Base-by-base conservation (phyloP, 2,113 vertebrate genomes). In the Apus apus region DNA sequence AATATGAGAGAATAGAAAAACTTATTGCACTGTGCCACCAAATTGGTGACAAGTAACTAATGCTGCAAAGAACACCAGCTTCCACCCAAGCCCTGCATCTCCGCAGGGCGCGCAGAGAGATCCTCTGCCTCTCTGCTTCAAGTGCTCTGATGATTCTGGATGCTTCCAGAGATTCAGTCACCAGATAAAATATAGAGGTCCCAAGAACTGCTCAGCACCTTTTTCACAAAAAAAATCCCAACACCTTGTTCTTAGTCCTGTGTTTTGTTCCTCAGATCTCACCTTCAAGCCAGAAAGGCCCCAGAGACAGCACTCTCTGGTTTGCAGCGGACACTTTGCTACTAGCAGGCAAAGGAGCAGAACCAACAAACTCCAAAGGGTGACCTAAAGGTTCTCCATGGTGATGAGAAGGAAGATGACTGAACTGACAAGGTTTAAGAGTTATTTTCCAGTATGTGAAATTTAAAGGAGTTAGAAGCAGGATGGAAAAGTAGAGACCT, bases 191-290 rank as follows among this genome's bases (percentile, higher is more conserved):
- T 26, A 34, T 29, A 30, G 18, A 48, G 29, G 50, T 13, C 9
- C 90, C 54, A 45, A 60, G 19, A n/a, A 32, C 17, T 2, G 11
- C 34, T 48, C 54, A 77, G 80, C 57, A 38, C 17, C 34, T 66
- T 36, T 20, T 21, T 34, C 26, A 46, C 54, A 67, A n/a, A 38
- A 46, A 43, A 43, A 43, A 43, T 11, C 40, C 40, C 40, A 43
- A 48, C 0, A 1, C 19, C 36, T 66, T 1, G 0, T 43, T 66
- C 45, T 3, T 3, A 36, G 5, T 58, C 19, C 64, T 14, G n/a
- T 1, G 11, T 7, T 74, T 43, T 34, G 54, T 4, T 60, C 62
- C 1, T 4, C 85, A 79, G 65, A 17, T n/a, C 64, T 50, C 76
- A 51, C 23, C 40, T n/a, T 11, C 32, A 32, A 48, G 45, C 7